Evolutionary conservation across 1,140 invertebrate species (phyloP).

Genomic region (Procambarus clarkii): DNA sequence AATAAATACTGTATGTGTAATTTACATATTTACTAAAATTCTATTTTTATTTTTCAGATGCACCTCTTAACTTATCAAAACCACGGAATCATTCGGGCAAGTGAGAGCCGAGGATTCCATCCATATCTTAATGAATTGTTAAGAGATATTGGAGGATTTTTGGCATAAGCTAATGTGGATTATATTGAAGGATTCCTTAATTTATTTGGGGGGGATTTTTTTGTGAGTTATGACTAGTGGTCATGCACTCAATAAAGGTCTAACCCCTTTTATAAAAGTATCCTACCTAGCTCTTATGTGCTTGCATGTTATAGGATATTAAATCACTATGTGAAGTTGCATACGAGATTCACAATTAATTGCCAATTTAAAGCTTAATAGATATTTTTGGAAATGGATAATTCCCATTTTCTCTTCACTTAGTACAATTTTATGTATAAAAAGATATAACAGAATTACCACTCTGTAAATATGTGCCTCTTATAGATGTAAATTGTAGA

Average conservation of each 20-base stretch:
- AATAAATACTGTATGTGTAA: too few relatives aligned
- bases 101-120: not conserved
- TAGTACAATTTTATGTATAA: conserved; percentile 38
- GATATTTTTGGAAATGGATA: conserved; percentile 18
- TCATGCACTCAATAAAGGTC: not conserved
- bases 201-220: not conserved
- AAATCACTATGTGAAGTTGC: not conserved
- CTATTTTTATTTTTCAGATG: conserved; percentile 40
- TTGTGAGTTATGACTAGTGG: not conserved
- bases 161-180: not conserved
- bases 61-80: conserved; percentile 65
- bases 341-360: not conserved
- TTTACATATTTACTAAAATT: too few relatives aligned
- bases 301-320: conserved; percentile 4
- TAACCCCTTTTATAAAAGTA: not conserved
- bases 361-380: conserved; percentile 3
- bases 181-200: not conserved
- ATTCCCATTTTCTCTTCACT: conserved; percentile 25
- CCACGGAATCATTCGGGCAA: conserved; percentile 55
- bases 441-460: conserved; percentile 16
- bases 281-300: not conserved
- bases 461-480: conserved; percentile 32
- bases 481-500: conserved; percentile 8
- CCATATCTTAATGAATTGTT: not conserved
- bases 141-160: not conserved